Conservation (phyloP, 2,797 vertebrate species). For the Tokudaia muenninki region DNA sequence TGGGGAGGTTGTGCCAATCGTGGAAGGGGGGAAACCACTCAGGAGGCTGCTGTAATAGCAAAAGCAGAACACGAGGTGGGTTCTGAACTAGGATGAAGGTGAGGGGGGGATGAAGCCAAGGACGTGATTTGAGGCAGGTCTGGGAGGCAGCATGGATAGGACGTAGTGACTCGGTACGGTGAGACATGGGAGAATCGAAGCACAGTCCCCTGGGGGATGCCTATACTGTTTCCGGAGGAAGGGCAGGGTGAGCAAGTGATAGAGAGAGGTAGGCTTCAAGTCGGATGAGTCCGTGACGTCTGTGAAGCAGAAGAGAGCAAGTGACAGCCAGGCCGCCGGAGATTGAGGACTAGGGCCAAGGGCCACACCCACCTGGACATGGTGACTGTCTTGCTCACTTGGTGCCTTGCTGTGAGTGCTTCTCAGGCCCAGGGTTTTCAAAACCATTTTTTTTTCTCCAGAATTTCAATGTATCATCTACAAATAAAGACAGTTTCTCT, state of each 20-base stretch:
- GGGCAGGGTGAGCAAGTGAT: not conserved
- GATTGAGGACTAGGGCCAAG: not conserved
- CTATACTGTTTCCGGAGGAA: not conserved
- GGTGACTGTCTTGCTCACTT: not conserved
- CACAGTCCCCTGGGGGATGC: not conserved
- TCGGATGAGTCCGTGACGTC: not conserved
- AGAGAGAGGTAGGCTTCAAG: not conserved
- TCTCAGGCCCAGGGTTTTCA: not conserved
- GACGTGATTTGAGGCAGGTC: not conserved
- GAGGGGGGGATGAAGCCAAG: not conserved
- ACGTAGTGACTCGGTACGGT: not conserved
- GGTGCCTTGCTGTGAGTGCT: not conserved
- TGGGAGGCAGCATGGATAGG: not conserved
- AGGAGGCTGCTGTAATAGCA: rapidly evolving
- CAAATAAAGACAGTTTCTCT: not conserved
- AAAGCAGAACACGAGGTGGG: not conserved
- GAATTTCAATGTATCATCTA: not conserved
- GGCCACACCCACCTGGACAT: not conserved
- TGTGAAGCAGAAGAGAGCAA: too few relatives aligned
- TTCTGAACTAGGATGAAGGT: not conserved
- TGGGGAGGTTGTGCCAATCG: not conserved
- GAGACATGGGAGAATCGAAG: too few relatives aligned
- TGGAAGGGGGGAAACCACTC: too few relatives aligned
- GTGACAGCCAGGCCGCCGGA: too few relatives aligned
- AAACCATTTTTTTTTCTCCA: not conserved